A percentile compares a stretch with the other conserved stretches of the same genome.
phyloP scores from a whole-genome alignment of 2,113 vertebrate species.

The Coryphaenoides rupestris region DNA sequence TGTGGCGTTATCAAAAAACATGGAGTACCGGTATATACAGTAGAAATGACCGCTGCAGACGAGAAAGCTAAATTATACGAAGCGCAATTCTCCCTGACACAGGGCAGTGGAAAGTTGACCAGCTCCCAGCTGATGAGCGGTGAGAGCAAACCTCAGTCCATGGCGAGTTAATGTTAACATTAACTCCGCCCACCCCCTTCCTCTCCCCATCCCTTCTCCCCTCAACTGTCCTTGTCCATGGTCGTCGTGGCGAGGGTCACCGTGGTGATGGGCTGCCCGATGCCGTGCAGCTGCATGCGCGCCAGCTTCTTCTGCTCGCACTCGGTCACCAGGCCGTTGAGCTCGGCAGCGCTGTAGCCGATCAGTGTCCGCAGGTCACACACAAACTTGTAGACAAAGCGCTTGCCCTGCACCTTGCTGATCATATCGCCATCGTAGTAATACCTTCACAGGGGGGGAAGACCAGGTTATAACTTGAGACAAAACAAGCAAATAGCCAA shows the following conservation, averaged over 20 bases:
- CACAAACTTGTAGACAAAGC: constrained; percentile 99
- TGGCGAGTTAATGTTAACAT: too few species aligned
- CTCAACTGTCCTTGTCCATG: constrained; percentile 86
- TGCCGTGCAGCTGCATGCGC: constrained; percentile 91
- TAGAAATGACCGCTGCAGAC: constrained; percentile 66
- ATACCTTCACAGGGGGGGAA: constrained; percentile 73
- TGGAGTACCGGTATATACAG: constrained; percentile 71
- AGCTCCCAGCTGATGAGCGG: too few species aligned
- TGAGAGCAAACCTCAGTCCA: too few species aligned
- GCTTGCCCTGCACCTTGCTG: constrained; percentile 98
- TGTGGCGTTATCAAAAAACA: constrained; percentile 78
- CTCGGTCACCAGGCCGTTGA: constrained; percentile 92
- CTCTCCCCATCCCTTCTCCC: too few species aligned
- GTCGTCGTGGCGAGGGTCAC: constrained; percentile 86
- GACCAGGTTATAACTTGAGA: too few species aligned
- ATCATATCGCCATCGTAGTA: constrained; percentile 99
- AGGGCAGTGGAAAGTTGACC: constrained; percentile 16
- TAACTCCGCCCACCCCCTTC: too few species aligned
- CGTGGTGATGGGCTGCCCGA: constrained; percentile 88
- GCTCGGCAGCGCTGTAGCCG: constrained; percentile 93
- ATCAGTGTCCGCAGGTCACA: constrained; percentile 99
- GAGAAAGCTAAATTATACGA: constrained; percentile 47
- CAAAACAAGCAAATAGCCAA: too few species aligned
- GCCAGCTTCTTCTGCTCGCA: constrained; percentile 97
- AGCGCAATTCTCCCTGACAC: constrained; percentile 49